Percentiles rank a stretch among this genome's conserved stretches.
These are phyloP conservation scores for Poecilia gillii DNA, from an alignment of 2,797 vertebrate genomes.

Conservation along the genomic window DNA sequence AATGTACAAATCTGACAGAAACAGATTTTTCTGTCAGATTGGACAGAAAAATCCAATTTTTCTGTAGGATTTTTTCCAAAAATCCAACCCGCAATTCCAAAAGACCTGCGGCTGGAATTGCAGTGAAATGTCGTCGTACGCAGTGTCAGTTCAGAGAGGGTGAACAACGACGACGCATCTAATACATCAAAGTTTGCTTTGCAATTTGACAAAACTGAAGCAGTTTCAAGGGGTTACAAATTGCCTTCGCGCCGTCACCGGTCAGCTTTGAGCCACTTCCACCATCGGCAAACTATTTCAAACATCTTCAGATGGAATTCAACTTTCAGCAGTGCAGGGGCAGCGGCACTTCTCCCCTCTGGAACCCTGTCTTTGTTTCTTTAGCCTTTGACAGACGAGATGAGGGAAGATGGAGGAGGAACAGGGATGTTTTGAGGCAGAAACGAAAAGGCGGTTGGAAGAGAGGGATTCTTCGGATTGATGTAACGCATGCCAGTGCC, in stretches of 20 bases:
- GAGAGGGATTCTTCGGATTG: slow-evolving; percentile 71
- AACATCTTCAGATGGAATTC: slow-evolving; percentile 74
- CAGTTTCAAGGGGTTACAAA: background rate
- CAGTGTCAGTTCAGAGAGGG: too few species aligned
- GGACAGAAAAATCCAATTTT: too few species aligned
- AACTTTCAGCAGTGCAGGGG: slow-evolving; percentile 51
- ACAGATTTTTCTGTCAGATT: too few species aligned
- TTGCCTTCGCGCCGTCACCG: background rate
- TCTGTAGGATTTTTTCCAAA: too few species aligned
- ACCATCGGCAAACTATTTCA: slow-evolving; percentile 69
- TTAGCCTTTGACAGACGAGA: slow-evolving; percentile 80
- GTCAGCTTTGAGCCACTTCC: slow-evolving; percentile 18
- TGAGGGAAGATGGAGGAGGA: slow-evolving; percentile 72
- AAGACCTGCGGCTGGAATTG: background rate
- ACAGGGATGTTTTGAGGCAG: slow-evolving; percentile 68
- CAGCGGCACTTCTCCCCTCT: slow-evolving; percentile 54
- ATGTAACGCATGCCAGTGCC: slow-evolving; percentile 79
- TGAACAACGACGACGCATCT: background rate
- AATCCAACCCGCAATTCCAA: too few species aligned
- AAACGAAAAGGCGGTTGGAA: slow-evolving; percentile 58
- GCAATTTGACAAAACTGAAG: background rate
- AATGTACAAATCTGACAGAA: background rate
- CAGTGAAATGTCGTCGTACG: background rate
- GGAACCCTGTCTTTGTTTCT: slow-evolving; percentile 76
- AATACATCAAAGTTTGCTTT: background rate